These are phyloP conservation scores for Pipa parva DNA, from an alignment of 2,113 vertebrate species.

Conservation along the genomic window DNA sequence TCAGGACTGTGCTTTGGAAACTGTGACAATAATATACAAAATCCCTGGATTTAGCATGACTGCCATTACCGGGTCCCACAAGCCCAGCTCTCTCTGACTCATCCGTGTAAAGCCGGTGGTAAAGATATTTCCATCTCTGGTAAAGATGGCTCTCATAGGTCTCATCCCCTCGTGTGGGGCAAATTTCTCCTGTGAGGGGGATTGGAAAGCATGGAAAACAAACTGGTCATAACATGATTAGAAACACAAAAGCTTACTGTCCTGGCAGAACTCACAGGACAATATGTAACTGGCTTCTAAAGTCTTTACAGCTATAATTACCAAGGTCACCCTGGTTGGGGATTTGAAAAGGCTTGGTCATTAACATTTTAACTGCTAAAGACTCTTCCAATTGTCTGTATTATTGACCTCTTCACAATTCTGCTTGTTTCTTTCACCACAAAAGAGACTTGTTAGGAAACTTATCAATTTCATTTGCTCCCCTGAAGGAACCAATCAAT, in stretches of 20 bases:
- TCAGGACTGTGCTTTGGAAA: constrained; percentile 22
- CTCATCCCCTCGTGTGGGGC: constrained; percentile 93
- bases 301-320: constrained; percentile 25
- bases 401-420: background rate
- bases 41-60: constrained; percentile 54
- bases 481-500: no score
- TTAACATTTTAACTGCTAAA: background rate
- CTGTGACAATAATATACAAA: constrained; percentile 49
- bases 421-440: background rate
- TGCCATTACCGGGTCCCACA: constrained; percentile 93
- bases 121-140: constrained; percentile 90
- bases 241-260: constrained; percentile 35
- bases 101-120: constrained; percentile 97
- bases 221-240: constrained; percentile 37
- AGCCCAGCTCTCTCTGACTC: constrained; percentile 95
- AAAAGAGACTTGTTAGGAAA: background rate
- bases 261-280: constrained; percentile 30
- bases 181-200: constrained; percentile 77
- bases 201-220: constrained; percentile 50
- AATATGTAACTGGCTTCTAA: constrained; percentile 30
- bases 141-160: constrained; percentile 95
- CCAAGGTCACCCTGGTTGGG: constrained; percentile 37
- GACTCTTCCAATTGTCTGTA: background rate
- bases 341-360: background rate
- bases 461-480: no score